A percentile compares a stretch with the other conserved stretches of the same genome.
These are phyloP conservation scores for Pseudois nayaur DNA, from an alignment of 2,113 vertebrate species.

Conservation along the genomic window DNA sequence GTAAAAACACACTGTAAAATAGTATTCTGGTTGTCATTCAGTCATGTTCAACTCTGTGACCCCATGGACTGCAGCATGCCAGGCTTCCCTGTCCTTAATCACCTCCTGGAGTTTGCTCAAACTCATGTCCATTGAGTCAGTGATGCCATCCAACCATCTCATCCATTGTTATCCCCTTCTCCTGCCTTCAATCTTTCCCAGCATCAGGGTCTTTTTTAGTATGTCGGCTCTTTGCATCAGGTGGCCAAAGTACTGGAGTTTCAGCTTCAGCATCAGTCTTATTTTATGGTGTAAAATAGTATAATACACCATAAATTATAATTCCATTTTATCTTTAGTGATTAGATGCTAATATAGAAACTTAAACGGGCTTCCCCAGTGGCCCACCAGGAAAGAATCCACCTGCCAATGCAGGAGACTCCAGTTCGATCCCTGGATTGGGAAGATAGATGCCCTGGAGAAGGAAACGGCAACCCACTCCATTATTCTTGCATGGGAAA, in stretches of 20 bases:
- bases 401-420: neutral
- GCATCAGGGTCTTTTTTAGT: neutral
- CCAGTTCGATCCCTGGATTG: neutral
- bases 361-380: neutral
- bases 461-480: neutral
- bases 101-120: neutral
- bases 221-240: neutral
- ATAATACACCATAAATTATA: neutral
- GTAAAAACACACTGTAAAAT: neutral
- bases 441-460: neutral
- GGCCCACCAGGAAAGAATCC: neutral
- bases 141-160: neutral
- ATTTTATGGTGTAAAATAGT: neutral
- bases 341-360: neutral
- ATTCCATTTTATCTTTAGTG: neutral
- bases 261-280: neutral
- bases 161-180: neutral
- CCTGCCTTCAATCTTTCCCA: neutral
- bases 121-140: neutral
- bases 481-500: neutral
- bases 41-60: neutral
- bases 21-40: neutral
- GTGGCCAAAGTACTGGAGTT: neutral
- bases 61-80: neutral
- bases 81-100: neutral